A percentile compares a stretch with the other conserved stretches of the same genome.
Evolutionary conservation across 2,888 invertebrate genomes (phyloP).

Genomic region (Eilema sororculum): DNA sequence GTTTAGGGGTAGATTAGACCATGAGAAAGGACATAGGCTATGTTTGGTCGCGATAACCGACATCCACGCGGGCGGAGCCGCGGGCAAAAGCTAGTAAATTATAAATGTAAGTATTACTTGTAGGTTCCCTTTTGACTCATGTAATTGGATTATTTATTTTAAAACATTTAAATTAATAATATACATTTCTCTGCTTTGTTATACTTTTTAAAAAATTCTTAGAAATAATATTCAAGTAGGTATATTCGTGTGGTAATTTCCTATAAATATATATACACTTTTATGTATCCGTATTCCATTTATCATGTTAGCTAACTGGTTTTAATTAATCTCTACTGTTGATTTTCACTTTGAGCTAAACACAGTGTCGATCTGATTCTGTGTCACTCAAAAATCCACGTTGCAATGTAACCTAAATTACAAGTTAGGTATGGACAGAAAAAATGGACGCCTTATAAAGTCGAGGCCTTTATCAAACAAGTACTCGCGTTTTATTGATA

Average conservation of each 20-base stretch:
- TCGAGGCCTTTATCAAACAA: conserved; percentile 30
- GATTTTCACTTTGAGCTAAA: conserved; percentile 21
- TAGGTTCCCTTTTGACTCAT: too few species aligned
- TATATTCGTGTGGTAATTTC: conserved; percentile 12
- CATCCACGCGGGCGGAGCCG: too few species aligned
- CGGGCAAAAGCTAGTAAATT: too few species aligned
- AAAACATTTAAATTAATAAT: too few species aligned
- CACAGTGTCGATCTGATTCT: conserved; percentile 39
- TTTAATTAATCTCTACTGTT: conserved; percentile 20
- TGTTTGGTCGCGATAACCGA: too few species aligned
- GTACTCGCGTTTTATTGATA: conserved; percentile 38
- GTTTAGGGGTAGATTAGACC: too few species aligned
- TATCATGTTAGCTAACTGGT: conserved; percentile 17
- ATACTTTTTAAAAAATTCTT: neutral
- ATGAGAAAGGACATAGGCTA: too few species aligned
- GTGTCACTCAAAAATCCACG: conserved; percentile 41
- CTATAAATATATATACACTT: conserved; percentile 9
- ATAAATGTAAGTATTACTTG: too few species aligned
- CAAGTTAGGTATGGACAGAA: conserved; percentile 50
- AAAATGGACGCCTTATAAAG: conserved; percentile 46
- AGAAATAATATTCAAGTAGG: neutral
- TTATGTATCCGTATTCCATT: conserved; percentile 18
- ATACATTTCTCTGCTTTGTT: neutral
- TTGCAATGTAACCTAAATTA: conserved; percentile 42
- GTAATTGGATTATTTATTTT: too few species aligned